phyloP scores from a whole-genome alignment of 2,888 invertebrate species.

The Morpho deidamia region DNA sequence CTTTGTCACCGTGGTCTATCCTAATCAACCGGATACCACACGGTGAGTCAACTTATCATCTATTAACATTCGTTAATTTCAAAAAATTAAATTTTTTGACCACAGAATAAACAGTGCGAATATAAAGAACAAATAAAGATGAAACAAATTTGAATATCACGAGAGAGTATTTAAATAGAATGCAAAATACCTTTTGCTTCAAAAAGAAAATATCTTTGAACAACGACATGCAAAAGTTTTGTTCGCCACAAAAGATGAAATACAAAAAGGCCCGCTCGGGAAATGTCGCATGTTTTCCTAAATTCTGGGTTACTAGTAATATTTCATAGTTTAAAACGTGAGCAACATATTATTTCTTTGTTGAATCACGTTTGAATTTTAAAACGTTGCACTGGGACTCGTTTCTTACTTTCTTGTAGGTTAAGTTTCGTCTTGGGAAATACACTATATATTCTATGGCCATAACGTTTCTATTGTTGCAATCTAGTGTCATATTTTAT shows the following conservation, averaged over 20 bases:
- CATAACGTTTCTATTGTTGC: too few species aligned
- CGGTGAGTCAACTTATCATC: too few species aligned
- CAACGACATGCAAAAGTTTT: conserved; percentile 6
- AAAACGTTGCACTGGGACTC: background rate
- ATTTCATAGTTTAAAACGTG: conserved; percentile 5
- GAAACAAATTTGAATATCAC: background rate
- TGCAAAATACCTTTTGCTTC: background rate
- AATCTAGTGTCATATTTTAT: too few species aligned
- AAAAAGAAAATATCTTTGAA: conserved; percentile 6
- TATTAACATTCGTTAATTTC: too few species aligned
- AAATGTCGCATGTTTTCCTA: conserved; percentile 10
- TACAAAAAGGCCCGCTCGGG: background rate
- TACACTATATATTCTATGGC: too few species aligned
- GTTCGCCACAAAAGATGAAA: conserved; percentile 6
- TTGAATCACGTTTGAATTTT: background rate
- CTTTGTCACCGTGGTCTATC: too few species aligned
- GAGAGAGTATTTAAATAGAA: conserved; percentile 1
- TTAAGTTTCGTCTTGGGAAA: too few species aligned
- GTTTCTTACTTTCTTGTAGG: background rate
- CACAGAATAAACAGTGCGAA: too few species aligned
- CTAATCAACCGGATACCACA: too few species aligned
- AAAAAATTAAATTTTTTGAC: too few species aligned
- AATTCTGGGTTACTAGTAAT: conserved; percentile 10
- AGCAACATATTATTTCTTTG: conserved; percentile 2
- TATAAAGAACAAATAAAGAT: background rate